Conservation (phyloP, 53 echinoderm and acorn worm species). For the Astropecten irregularis region DNA sequence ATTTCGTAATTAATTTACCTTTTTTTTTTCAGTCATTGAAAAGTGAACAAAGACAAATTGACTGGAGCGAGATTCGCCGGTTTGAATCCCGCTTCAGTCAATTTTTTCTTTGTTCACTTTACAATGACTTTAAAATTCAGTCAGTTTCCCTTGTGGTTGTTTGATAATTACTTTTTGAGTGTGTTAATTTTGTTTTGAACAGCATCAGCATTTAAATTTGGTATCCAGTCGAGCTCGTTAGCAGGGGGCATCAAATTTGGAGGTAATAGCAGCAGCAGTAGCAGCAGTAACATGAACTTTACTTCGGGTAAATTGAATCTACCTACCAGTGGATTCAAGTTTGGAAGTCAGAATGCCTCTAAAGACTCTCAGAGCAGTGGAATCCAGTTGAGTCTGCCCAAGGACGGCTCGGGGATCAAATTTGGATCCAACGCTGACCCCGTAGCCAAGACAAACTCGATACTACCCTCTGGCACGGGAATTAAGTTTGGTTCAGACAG, state of each 20-base stretch:
- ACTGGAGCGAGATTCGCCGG: no score
- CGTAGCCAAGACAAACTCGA: constrained; percentile 12
- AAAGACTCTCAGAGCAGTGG: not conserved
- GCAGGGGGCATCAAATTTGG: constrained; percentile 20
- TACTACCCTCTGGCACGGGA: not conserved
- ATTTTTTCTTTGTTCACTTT: no score
- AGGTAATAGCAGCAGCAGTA: not conserved
- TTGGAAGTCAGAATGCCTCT: constrained; percentile 32
- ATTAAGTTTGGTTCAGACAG: not conserved
- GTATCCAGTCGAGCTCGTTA: constrained; percentile 44
- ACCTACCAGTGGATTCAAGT: constrained; percentile 57
- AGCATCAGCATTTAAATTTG: constrained; percentile 93
- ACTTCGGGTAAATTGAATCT: constrained; percentile 35
- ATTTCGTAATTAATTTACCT: no score
- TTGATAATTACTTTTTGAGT: no score
- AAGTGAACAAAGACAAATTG: no score
- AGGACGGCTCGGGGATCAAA: constrained; percentile 5
- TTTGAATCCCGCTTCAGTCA: no score
- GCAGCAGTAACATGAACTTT: constrained; percentile 25
- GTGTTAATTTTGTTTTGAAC: no score
- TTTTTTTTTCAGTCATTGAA: no score
- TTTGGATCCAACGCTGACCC: constrained; percentile 11
- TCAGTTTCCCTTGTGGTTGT: no score
- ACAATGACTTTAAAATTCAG: no score
- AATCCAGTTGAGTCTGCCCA: constrained; percentile 3